Percentiles rank a stretch among this genome's conserved stretches.
Evolutionary conservation across 2,888 invertebrate species (phyloP).

Genomic region (Perizoma flavofasciatum): DNA sequence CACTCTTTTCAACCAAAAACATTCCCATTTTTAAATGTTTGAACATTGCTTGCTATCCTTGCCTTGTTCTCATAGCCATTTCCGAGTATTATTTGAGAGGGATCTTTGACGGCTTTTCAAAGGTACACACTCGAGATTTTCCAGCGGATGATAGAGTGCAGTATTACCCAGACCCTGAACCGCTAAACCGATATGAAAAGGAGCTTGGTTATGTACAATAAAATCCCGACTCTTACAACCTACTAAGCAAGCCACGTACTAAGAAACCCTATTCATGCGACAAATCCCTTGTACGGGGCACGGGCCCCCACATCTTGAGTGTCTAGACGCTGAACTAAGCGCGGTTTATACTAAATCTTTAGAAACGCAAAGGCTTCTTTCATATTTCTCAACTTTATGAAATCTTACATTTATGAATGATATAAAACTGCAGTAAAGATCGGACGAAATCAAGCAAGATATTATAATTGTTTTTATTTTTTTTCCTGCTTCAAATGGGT

Average conservation of each 20-base stretch:
- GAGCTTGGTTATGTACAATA: constrained; percentile 4
- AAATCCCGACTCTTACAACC: constrained; percentile 8
- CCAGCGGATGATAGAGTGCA: no score
- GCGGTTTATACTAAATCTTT: constrained; percentile 34
- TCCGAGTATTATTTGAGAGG: no score
- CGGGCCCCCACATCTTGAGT: constrained; percentile 38
- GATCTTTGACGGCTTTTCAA: no score
- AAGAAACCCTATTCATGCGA: constrained; percentile 53
- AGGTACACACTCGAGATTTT: no score
- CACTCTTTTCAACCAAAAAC: no score
- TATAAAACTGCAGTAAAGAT: constrained; percentile 1
- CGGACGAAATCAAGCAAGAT: constrained; percentile 6
- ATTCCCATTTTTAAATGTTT: no score
- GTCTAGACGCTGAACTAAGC: constrained; percentile 56
- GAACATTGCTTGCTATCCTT: no score
- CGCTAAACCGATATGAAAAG: constrained; percentile 13
- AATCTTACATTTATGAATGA: constrained; percentile 20
- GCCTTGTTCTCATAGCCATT: no score
- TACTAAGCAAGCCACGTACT: constrained; percentile 27
- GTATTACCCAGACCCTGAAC: background rate
- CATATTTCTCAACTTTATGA: constrained; percentile 20
- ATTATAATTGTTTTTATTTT: constrained; percentile 1
- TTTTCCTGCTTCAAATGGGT: background rate
- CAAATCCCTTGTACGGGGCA: constrained; percentile 53
- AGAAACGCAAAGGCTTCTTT: constrained; percentile 29